These are phyloP conservation scores for Hirtodrosophila cameraria DNA, from an alignment of 2,888 invertebrate genomes.

Conservation along the genomic window DNA sequence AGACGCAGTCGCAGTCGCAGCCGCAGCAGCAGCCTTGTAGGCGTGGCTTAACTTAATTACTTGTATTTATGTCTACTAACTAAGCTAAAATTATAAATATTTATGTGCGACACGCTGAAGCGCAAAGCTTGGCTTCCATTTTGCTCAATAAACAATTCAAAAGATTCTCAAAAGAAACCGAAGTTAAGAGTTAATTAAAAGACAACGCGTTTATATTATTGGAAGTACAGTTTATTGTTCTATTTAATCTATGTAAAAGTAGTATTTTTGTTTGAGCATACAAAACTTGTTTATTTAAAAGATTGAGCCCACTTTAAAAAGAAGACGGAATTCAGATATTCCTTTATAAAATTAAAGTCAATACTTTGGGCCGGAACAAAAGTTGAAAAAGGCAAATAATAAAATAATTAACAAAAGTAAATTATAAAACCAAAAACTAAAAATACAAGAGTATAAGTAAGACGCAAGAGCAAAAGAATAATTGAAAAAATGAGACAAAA, in stretches of 20 bases:
- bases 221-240: constrained; percentile 49
- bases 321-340: neutral
- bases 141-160: constrained; percentile 71
- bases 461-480: constrained; percentile 1
- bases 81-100: constrained; percentile 51
- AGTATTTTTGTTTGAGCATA: constrained; percentile 30
- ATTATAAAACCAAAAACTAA: constrained; percentile 3
- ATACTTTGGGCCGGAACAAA: constrained; percentile 6
- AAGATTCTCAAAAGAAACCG: constrained; percentile 57
- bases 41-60: constrained; percentile 59
- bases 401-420: neutral
- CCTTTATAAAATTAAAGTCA: neutral
- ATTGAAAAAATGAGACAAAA: neutral
- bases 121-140: constrained; percentile 21
- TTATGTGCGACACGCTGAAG: constrained; percentile 12
- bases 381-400: neutral
- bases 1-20: neutral
- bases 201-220: neutral
- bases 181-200: neutral
- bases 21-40: constrained; percentile 44
- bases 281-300: constrained; percentile 26
- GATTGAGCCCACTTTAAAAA: constrained; percentile 9
- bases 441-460: neutral
- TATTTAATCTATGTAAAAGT: constrained; percentile 12
- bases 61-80: constrained; percentile 65